phyloP scores from a whole-genome alignment of 2,113 vertebrate species.

The Osmerus eperlanus region DNA sequence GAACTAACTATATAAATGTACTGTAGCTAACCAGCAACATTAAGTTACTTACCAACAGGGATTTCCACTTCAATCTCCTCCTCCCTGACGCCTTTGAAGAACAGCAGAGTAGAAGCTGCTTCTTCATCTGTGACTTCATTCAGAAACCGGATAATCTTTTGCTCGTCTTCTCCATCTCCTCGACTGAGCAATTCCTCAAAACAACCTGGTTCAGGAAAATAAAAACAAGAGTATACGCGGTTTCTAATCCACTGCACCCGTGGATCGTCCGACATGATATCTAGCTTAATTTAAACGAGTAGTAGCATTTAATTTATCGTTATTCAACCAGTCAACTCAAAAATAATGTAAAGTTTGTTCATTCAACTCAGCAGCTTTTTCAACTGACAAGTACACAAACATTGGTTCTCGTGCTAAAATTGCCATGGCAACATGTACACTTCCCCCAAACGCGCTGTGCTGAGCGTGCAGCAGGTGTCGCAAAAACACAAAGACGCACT shows the following conservation, averaged over 20 bases:
- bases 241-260: conserved; percentile 83
- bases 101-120: conserved; percentile 64
- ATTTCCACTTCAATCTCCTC: conserved; percentile 66
- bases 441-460: background rate
- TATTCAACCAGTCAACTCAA: background rate
- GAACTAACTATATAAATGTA: background rate
- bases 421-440: conserved; percentile 31
- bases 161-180: conserved; percentile 66
- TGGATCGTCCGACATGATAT: conserved; percentile 72
- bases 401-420: conserved; percentile 21
- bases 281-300: background rate
- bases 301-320: background rate
- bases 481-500: too few species aligned
- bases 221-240: conserved; percentile 63
- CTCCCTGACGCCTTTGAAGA: conserved; percentile 66
- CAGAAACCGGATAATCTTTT: conserved; percentile 71
- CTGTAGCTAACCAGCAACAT: too few species aligned
- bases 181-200: conserved; percentile 83
- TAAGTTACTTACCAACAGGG: conserved; percentile 61
- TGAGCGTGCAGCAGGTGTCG: background rate
- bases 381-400: background rate
- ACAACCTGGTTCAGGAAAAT: conserved; percentile 57
- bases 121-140: conserved; percentile 60
- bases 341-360: background rate
- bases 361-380: background rate